Evolutionary conservation across 2,113 vertebrate species (phyloP), one percentile per base, ranked within the genome.

Genomic region (Lagopus muta): DNA sequence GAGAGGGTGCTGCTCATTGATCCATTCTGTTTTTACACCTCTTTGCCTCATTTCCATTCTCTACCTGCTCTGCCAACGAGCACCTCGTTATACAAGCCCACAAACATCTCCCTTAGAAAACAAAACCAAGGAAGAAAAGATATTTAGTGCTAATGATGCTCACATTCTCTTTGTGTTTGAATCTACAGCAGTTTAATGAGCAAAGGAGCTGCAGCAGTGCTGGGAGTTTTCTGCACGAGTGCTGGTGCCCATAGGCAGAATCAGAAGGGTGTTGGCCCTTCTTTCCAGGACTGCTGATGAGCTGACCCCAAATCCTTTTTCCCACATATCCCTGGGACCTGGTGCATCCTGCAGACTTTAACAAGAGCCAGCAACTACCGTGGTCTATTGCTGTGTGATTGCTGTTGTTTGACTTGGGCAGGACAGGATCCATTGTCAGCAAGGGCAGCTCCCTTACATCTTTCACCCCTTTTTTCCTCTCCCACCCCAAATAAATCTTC

Each of bases 121-220:
- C 88, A 88, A 77, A 91, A 73, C 57, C 77, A 43, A 90, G 45
- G 81, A 65, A 83, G 43, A 79, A 89, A 93, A 82, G 42, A 32
- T 64, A 20, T 91, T 96, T 60, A 93, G 79, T 69, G 30, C 69
- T 94, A 88, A 96, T 75, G 92, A 93, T 94, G 84, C 85, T 45
- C 75, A 1, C 6, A 2, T 65, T 45, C 65, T 79, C 95, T 94
- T 75, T 73, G 81, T 77, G 81, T 93, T 77, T 36, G 82, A 67
- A 76, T 82, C 82, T 73, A 24, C 22, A 20, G 74, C 71, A 62
- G 65, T 86, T 97, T 90, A 94, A 94, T 87, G 72, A 96, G 92
- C 25, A 30, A 72, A 86, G 83, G 82, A 74, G 71, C 38, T 76
- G 71, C 48, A n/a, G 58, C n/a, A 25, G 17, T 2, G 4, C 11